Base-by-base conservation (phyloP, 2,888 invertebrate genomes). In the Lycaena phlaeas region DNA sequence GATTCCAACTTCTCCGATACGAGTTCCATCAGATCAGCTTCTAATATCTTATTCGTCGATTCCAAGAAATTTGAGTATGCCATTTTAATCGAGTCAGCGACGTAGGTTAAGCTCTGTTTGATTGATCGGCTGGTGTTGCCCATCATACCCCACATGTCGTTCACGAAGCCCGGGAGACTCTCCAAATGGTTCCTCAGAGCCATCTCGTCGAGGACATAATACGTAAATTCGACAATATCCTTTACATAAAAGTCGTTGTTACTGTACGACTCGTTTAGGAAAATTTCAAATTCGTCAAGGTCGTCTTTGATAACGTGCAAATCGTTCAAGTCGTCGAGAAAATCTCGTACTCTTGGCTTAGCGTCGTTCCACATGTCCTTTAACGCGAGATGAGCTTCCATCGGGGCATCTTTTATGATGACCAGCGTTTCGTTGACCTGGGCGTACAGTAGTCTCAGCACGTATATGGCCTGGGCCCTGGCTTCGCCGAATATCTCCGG, bases 71-170 rank as follows among this genome's bases (percentile, higher is more conserved):
- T 91, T 14, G 89, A 86, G 56, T 93, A 93, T 0, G 90, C 90
- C 28, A 73, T 85, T 60, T 92, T 92, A 0, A 93, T 85, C 44
- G 89, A 88, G 45, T 92, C 90, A 0, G 93, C 89, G 0, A 93
- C 86, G 88, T 90, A 93, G 0, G 89, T 72, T 6, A 94, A 75
- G 50, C 92, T 92, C 49, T 92, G 89, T 34, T 92, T 89, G 12
- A 94, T 87, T 0, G 92, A 92, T 50, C 90, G 87, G 5, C 93
- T 93, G 0, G 94, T 93, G 40, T 93, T 93, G 0, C 94, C 94
- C 92, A 94, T 92, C 53, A 92, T 89, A 3, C 92, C 92, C 92
- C 92, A 93, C 59, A 94, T 87, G 65, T 94, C 94, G 36, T 90
- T 91, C 0, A 94, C 86, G 14, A 94, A 92, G 34, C 91, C 92